Evolutionary conservation across 2,888 invertebrate genomes (phyloP).

Genomic region (Pheosia tremula): DNA sequence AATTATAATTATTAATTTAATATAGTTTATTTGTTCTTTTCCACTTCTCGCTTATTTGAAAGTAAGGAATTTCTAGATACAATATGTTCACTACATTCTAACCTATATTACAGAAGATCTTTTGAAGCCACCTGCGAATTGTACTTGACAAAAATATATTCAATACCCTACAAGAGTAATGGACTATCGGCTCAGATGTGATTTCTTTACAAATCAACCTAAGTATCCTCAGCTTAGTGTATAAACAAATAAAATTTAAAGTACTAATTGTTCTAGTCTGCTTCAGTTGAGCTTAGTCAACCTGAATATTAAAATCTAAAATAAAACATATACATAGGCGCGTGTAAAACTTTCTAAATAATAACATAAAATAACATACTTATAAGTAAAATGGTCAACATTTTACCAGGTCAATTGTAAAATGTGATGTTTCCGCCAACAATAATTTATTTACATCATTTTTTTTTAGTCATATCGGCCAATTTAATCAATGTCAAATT

Average conservation of each 20-base stretch:
- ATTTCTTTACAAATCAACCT: slow-evolving; percentile 54
- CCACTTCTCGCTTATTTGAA: slow-evolving; percentile 39
- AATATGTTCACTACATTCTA: slow-evolving; percentile 62
- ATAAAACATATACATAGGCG: slow-evolving; percentile 41
- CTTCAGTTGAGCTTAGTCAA: slow-evolving; percentile 41
- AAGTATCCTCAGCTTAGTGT: slow-evolving; percentile 24
- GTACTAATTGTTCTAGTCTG: slow-evolving; percentile 51
- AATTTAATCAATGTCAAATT: slow-evolving; percentile 17
- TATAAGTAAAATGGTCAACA: slow-evolving; percentile 54
- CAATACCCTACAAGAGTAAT: slow-evolving; percentile 32
- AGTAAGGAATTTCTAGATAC: slow-evolving; percentile 49
- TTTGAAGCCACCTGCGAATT: slow-evolving; percentile 68
- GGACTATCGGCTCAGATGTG: slow-evolving; percentile 41
- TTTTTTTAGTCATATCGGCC: slow-evolving; percentile 12
- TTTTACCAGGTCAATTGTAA: slow-evolving; percentile 41
- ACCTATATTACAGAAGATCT: slow-evolving; percentile 66
- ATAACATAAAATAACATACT: slow-evolving; percentile 29
- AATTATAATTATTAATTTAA: slow-evolving; percentile 31
- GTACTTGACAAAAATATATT: slow-evolving; percentile 69
- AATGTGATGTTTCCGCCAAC: slow-evolving; percentile 43
- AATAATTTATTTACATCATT: slow-evolving; percentile 32
- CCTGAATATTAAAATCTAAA: slow-evolving; percentile 42
- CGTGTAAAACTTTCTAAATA: slow-evolving; percentile 52
- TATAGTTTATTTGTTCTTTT: slow-evolving; percentile 60
- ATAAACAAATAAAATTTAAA: slow-evolving; percentile 40